These are phyloP conservation scores for Drosophila tanythrix DNA, from an alignment of 2,888 invertebrate genomes.

Conservation along the genomic window DNA sequence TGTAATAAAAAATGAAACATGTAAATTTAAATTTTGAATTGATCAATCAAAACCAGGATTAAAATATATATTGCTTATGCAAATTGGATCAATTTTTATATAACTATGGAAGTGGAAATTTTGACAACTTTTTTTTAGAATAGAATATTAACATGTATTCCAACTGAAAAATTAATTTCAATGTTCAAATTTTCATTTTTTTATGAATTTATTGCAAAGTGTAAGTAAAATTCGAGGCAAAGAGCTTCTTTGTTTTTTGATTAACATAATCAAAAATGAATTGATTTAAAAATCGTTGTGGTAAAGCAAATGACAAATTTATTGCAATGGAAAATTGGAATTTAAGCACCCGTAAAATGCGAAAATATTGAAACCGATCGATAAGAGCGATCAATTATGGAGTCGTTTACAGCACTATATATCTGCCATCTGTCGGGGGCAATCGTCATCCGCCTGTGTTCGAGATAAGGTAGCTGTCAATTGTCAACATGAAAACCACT, in stretches of 20 bases:
- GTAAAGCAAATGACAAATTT: neutral
- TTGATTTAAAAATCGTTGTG: neutral
- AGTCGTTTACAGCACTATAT: neutral
- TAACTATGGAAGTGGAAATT: neutral
- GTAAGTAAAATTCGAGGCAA: too few species aligned
- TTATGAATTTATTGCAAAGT: neutral
- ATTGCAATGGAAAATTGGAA: neutral
- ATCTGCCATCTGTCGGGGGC: constrained; percentile 20
- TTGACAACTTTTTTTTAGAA: neutral
- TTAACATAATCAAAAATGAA: neutral
- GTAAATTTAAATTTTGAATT: neutral
- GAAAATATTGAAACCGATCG: neutral
- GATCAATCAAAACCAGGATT: neutral
- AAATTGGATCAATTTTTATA: neutral
- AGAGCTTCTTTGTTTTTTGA: neutral
- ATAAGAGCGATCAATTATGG: neutral
- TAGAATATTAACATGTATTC: neutral
- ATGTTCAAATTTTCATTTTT: neutral
- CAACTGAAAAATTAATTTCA: neutral
- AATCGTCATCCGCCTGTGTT: constrained; percentile 10
- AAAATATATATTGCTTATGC: neutral
- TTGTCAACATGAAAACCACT: constrained; percentile 74
- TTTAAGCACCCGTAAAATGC: neutral
- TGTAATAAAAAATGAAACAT: neutral
- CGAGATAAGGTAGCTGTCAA: constrained; percentile 67